Conservation (phyloP, 2,888 invertebrate genomes). For the Drosophila kanekoi region DNA sequence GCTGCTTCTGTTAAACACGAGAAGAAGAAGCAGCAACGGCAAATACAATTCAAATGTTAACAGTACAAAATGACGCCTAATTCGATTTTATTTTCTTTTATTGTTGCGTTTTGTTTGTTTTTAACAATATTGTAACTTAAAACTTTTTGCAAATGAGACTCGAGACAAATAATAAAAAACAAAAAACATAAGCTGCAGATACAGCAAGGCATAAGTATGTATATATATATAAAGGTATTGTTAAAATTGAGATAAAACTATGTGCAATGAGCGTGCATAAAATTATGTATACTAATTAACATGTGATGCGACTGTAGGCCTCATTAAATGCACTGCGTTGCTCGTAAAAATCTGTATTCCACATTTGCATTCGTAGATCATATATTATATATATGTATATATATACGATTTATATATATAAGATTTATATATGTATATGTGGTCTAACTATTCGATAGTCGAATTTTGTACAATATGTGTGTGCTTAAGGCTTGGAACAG, state of each 20-base stretch:
- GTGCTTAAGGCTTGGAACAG: constrained; percentile 70
- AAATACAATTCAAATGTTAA: constrained; percentile 21
- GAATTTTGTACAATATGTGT: constrained; percentile 66
- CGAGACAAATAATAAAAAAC: constrained; percentile 43
- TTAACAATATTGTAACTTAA: constrained; percentile 35
- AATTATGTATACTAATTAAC: constrained; percentile 61
- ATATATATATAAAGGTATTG: constrained; percentile 12
- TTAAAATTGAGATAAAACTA: constrained; percentile 47
- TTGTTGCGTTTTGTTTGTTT: constrained; percentile 45
- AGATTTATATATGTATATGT: constrained; percentile 18
- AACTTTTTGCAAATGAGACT: constrained; percentile 61
- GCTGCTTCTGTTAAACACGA: constrained; percentile 14
- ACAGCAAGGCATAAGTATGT: constrained; percentile 24
- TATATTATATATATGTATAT: constrained; percentile 29
- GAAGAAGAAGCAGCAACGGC: constrained; percentile 9
- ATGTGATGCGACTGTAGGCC: constrained; percentile 57
- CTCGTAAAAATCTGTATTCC: constrained; percentile 44
- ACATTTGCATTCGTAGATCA: constrained; percentile 35
- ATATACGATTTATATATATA: constrained; percentile 16
- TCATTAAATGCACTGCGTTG: constrained; percentile 70
- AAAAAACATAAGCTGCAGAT: constrained; percentile 37
- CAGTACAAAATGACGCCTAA: constrained; percentile 28
- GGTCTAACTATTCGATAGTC: constrained; percentile 54
- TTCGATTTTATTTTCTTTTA: constrained; percentile 35
- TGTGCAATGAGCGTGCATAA: constrained; percentile 68